Evolutionary conservation across 2,888 invertebrate genomes (phyloP).

Genomic region (Sipha maydis): DNA sequence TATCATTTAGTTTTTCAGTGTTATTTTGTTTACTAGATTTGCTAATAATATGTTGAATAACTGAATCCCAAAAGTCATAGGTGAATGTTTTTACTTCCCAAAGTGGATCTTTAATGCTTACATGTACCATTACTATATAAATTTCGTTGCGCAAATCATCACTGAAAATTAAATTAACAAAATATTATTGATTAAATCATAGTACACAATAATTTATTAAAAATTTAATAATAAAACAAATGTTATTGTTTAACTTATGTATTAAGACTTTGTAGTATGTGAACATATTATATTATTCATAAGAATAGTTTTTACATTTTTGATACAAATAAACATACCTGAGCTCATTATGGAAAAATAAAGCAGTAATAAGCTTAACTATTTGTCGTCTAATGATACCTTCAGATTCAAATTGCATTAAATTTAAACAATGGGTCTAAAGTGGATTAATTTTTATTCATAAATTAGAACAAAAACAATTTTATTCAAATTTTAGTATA

Average conservation of each 20-base stretch:
- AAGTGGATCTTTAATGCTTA: conserved; percentile 43
- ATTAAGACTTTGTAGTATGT: too few species aligned
- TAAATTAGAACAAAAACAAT: too few species aligned
- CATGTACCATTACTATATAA: conserved; percentile 46
- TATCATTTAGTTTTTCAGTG: not conserved
- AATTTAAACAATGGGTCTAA: conserved; percentile 43
- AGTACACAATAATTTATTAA: too few species aligned
- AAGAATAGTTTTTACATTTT: too few species aligned
- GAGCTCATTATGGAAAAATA: not conserved
- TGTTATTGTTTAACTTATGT: too few species aligned
- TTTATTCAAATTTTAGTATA: not conserved
- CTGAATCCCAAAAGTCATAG: conserved; percentile 48
- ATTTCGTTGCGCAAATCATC: conserved; percentile 6
- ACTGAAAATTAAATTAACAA: conserved; percentile 5
- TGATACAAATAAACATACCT: conserved; percentile 20
- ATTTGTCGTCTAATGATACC: conserved; percentile 50
- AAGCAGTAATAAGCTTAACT: conserved; percentile 42
- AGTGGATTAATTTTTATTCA: not conserved
- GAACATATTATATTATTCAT: too few species aligned
- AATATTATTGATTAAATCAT: too few species aligned
- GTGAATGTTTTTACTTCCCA: conserved; percentile 8
- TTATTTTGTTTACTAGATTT: not conserved
- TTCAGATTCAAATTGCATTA: conserved; percentile 54
- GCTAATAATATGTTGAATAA: not conserved
- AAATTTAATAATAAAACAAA: too few species aligned